Evolutionary conservation across 2,797 vertebrate genomes (phyloP).

Genomic region (Yasuhikotakia modesta): DNA sequence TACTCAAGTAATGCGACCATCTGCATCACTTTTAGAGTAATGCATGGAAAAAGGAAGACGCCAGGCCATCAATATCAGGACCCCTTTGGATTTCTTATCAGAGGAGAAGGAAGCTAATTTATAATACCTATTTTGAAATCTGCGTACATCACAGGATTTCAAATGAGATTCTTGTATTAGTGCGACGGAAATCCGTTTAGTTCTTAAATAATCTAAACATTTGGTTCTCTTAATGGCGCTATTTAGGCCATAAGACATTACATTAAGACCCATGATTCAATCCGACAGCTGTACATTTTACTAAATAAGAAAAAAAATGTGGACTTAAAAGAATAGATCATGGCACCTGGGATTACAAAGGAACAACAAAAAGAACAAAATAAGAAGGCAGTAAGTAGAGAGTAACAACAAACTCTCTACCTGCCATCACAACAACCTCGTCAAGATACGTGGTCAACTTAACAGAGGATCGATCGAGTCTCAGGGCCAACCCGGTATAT

Average conservation of each 20-base stretch:
- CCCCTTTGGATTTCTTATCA: neutral
- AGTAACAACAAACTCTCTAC: neutral
- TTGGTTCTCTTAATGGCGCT: neutral
- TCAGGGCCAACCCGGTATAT: too few relatives aligned
- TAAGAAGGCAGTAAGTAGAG: neutral
- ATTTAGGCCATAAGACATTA: constrained; percentile 5
- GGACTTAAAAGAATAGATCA: neutral
- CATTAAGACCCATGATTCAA: neutral
- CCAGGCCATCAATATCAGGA: neutral
- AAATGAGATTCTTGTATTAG: neutral
- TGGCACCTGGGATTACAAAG: neutral
- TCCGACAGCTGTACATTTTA: neutral
- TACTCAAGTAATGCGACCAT: neutral
- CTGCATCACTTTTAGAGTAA: neutral
- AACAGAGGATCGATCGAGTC: too few relatives aligned
- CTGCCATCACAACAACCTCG: neutral
- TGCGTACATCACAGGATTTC: neutral
- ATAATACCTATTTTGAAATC: neutral
- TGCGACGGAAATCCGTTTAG: neutral
- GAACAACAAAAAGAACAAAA: neutral
- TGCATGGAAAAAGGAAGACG: neutral
- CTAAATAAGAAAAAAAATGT: neutral
- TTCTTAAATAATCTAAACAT: neutral
- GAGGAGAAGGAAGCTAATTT: neutral
- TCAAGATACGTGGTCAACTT: neutral